Evolutionary conservation across 2,113 vertebrate genomes (phyloP), one percentile per base, ranked within the genome.

Genomic region (Chaetorhynchus papuensis): DNA sequence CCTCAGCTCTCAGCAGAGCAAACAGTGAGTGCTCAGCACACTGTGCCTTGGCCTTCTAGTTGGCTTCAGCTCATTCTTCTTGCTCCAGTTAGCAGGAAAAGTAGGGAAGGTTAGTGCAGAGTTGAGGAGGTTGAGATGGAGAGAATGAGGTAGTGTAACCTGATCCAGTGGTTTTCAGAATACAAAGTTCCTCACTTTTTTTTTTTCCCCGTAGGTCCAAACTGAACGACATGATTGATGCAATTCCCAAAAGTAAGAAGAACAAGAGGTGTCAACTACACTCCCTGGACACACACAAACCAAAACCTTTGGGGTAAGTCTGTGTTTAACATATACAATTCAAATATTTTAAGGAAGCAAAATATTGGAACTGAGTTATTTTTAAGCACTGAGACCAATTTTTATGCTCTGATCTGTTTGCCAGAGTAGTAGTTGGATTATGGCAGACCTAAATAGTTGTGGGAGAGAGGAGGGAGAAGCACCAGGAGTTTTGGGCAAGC

Each of bases 211-310:
- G 3, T 89, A 99, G 99, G 98, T 98, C 99, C 97, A 99, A 99
- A 98, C 97, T 99, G 96, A 99, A 99, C 90, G 98, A 99, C 83
- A 98, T 99, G 97, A 99, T 99, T 92, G 99, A 99, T 97, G 98
- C 99, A 93, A 99, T 99, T 98, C 99, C 99, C 78, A 99, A 99
- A 98, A 99, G 99, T 96, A 99, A 99, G 98, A 99, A 99, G 98
- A 99, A 99, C 98, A 99, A 99, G 95, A 98, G 99, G 89, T 99
- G 99, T 97, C 99, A 99, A 8, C 97, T 99, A 76, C 99, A 99
- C 98, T 99, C 99, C 93, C 98, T 99, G 98, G 99, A 99, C 97
- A 99, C 99, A 6, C 99, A 99, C 97, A 99, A 99, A 92, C 99
- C 99, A 89, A 99, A 99, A 97, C 99, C 99, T 93, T 97, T 99